Evolutionary conservation across 2,797 vertebrate species (phyloP).

Genomic region (Rhinoraja longicauda): DNA sequence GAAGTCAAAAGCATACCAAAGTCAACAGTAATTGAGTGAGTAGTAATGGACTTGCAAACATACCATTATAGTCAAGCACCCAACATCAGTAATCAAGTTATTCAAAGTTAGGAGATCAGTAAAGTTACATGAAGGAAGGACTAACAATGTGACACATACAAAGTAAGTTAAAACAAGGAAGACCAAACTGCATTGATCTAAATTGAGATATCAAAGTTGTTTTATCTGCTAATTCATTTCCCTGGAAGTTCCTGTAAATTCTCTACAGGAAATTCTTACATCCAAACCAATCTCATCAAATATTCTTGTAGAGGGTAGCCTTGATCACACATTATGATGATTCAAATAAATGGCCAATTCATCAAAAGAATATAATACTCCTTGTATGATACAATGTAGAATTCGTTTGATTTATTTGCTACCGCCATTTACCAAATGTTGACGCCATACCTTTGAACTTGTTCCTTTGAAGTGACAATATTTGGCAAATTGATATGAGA

Average conservation of each 20-base stretch:
- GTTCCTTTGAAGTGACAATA: constrained; percentile 27
- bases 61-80: neutral
- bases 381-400: too few species aligned
- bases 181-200: too few species aligned
- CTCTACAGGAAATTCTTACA: too few species aligned
- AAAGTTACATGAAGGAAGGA: neutral
- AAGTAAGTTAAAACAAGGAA: neutral
- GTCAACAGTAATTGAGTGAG: neutral
- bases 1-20: neutral
- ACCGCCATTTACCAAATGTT: neutral
- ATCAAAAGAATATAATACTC: too few species aligned
- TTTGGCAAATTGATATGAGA: constrained; percentile 21
- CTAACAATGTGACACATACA: neutral
- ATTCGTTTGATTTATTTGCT: neutral
- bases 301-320: too few species aligned
- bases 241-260: too few species aligned
- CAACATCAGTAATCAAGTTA: neutral
- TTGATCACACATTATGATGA: too few species aligned
- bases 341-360: too few species aligned
- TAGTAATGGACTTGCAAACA: neutral
- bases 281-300: too few species aligned
- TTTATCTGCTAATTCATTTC: too few species aligned
- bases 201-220: too few species aligned
- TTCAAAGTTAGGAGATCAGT: neutral
- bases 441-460: constrained; percentile 21